Conservation (phyloP, 2,113 vertebrate species). For the Spheniscus mendiculus region DNA sequence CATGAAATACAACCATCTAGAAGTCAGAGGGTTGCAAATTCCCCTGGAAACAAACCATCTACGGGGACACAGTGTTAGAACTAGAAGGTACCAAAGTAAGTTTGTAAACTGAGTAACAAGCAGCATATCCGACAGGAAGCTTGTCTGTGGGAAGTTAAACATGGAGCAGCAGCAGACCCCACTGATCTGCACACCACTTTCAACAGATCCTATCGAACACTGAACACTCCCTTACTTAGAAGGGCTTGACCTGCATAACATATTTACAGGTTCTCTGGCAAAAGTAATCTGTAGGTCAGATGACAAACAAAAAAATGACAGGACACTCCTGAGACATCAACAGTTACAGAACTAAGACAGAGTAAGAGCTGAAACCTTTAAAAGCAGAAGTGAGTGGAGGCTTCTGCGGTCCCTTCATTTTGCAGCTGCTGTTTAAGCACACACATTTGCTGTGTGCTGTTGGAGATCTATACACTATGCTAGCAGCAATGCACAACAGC, state of each 20-base stretch:
- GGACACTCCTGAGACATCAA: background rate
- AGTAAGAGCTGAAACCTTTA: background rate
- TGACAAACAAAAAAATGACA: background rate
- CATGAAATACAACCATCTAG: background rate
- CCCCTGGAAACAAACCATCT: background rate
- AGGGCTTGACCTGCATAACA: background rate
- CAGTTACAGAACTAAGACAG: rapidly evolving
- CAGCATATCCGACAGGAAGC: background rate
- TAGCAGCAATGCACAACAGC: background rate
- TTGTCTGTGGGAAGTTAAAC: background rate
- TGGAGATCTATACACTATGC: no score
- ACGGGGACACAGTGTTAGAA: background rate
- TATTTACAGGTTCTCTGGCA: background rate
- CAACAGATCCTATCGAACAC: background rate
- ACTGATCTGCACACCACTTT: background rate
- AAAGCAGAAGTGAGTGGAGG: background rate
- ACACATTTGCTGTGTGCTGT: rapidly evolving
- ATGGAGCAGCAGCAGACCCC: background rate
- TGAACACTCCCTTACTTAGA: background rate
- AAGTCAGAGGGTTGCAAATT: background rate
- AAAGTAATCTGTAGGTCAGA: background rate
- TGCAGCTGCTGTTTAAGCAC: background rate
- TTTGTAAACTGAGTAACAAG: background rate
- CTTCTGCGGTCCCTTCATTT: background rate
- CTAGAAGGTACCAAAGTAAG: background rate